A percentile compares a stretch with the other conserved stretches of the same genome.
These are phyloP conservation scores for Asteroscopus sphinx DNA, from an alignment of 2,888 invertebrate genomes.

Conservation along the genomic window DNA sequence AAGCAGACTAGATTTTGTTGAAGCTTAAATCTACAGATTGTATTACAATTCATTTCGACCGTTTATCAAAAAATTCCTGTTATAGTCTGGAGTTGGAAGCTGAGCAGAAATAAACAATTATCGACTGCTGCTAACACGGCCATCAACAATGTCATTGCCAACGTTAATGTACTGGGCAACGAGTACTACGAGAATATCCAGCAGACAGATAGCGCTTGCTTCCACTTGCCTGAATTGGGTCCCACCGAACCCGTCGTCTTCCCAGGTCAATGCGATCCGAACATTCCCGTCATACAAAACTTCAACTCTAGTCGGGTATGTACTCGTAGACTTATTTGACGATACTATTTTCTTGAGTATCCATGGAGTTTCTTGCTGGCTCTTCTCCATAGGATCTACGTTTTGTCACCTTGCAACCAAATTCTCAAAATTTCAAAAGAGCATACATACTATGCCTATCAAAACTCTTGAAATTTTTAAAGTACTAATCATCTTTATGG, in stretches of 20 bases:
- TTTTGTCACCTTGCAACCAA: too few relatives aligned
- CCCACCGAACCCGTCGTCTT: conserved; percentile 66
- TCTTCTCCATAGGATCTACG: too few relatives aligned
- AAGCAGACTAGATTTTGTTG: too few relatives aligned
- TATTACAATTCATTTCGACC: too few relatives aligned
- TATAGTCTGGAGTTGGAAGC: conserved; percentile 79
- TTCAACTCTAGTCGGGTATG: conserved; percentile 72
- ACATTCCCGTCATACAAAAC: conserved; percentile 69
- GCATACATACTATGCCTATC: too few relatives aligned
- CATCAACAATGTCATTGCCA: conserved; percentile 65
- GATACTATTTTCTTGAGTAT: background rate
- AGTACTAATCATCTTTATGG: too few relatives aligned
- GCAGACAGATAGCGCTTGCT: conserved; percentile 71
- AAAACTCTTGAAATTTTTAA: too few relatives aligned
- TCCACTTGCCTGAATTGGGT: conserved; percentile 70
- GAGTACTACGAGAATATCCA: conserved; percentile 68
- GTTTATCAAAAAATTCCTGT: too few relatives aligned
- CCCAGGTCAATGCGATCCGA: conserved; percentile 73
- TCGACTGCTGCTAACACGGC: conserved; percentile 52
- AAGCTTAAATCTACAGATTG: too few relatives aligned
- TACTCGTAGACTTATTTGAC: background rate
- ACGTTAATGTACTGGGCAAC: conserved; percentile 65
- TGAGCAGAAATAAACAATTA: conserved; percentile 69
- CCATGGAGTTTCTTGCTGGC: too few relatives aligned
- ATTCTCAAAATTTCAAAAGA: too few relatives aligned